phyloP scores from a whole-genome alignment of 2,888 invertebrate genomes.

The Lasioglossum pauxillum region DNA sequence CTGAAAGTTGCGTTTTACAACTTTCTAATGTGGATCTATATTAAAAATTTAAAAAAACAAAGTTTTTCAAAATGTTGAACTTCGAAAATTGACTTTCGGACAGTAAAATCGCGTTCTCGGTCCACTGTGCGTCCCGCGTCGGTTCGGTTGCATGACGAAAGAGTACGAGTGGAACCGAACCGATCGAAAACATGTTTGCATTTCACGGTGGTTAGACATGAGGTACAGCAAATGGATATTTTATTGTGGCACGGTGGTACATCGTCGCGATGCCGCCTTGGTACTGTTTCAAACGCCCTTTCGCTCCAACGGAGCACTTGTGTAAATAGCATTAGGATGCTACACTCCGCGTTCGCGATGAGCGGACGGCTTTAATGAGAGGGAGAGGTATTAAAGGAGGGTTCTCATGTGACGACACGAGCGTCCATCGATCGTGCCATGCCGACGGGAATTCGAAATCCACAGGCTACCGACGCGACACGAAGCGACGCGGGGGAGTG shows the following conservation, averaged over 20 bases:
- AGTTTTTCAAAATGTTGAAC: no score
- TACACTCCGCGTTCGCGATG: slow-evolving; percentile 63
- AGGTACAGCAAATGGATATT: slow-evolving; percentile 28
- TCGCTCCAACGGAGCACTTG: slow-evolving; percentile 65
- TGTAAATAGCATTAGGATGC: slow-evolving; percentile 75
- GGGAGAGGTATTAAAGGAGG: slow-evolving; percentile 69
- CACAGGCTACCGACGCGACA: slow-evolving; percentile 23
- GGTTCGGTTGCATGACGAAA: not conserved
- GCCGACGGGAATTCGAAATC: slow-evolving; percentile 69
- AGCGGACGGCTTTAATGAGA: slow-evolving; percentile 72
- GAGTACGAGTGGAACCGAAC: not conserved
- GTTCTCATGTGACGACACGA: slow-evolving; percentile 69
- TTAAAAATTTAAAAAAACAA: no score
- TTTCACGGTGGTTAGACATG: slow-evolving; percentile 8
- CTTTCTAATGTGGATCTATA: no score
- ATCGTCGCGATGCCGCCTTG: slow-evolving; percentile 14
- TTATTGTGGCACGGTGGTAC: slow-evolving; percentile 32
- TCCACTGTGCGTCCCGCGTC: not conserved
- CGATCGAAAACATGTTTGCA: slow-evolving; percentile 12
- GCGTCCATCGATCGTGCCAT: slow-evolving; percentile 69
- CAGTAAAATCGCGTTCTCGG: no score
- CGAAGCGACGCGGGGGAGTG: slow-evolving; percentile 6
- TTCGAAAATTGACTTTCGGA: no score
- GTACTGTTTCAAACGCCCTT: slow-evolving; percentile 60
- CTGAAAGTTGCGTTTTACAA: no score